A percentile compares a stretch with the other conserved stretches of the same genome.
phyloP scores from a whole-genome alignment of 2,888 invertebrate genomes.

The Dicyrtomina minuta region DNA sequence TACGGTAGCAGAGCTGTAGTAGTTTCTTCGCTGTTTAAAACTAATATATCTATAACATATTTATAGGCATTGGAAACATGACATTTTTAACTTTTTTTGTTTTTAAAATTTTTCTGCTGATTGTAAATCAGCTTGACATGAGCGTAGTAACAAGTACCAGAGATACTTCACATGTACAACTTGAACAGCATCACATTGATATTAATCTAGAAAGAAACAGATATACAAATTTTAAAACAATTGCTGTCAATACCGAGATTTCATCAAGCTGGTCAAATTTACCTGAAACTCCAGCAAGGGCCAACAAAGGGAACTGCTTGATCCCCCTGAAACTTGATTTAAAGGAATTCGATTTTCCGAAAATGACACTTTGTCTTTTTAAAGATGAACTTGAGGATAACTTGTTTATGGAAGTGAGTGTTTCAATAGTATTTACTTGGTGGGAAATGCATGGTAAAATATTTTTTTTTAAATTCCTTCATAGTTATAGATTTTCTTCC shows the following conservation, averaged over 20 bases:
- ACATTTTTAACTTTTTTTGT: too few species aligned
- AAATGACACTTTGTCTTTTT: conserved; percentile 1
- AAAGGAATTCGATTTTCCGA: background rate
- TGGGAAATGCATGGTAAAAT: too few species aligned
- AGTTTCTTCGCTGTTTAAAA: background rate
- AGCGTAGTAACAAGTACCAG: too few species aligned
- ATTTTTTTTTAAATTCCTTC: too few species aligned
- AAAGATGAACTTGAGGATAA: background rate
- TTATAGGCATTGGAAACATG: too few species aligned
- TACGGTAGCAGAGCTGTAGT: too few species aligned
- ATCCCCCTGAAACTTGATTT: background rate
- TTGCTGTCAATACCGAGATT: background rate
- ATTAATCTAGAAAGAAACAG: background rate
- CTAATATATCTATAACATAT: too few species aligned
- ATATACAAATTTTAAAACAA: background rate
- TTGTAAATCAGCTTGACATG: too few species aligned
- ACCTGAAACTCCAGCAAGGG: background rate
- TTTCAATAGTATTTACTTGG: too few species aligned
- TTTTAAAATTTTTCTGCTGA: too few species aligned
- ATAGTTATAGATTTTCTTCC: too few species aligned
- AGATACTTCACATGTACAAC: background rate
- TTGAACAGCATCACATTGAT: background rate
- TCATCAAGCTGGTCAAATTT: background rate
- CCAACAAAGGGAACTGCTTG: background rate
- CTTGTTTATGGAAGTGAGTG: too few species aligned